A percentile compares a stretch with the other conserved stretches of the same genome.
These are phyloP conservation scores for Tachysurus vachellii DNA, from an alignment of 2,113 vertebrate genomes.

Conservation along the genomic window DNA sequence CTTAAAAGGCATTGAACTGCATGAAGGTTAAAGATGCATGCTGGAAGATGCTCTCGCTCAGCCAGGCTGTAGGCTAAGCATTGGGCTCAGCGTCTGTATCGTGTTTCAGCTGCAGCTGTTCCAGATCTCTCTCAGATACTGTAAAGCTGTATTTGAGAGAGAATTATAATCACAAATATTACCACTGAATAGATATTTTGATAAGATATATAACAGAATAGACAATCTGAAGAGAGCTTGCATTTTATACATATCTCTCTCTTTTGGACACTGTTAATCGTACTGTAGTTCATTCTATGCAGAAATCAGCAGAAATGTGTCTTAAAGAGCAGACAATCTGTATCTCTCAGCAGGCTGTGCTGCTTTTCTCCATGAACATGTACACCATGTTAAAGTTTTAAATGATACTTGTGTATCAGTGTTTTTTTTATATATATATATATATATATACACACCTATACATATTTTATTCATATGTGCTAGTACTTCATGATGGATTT, in stretches of 20 bases:
- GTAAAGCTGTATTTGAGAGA: neutral
- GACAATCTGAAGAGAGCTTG: neutral
- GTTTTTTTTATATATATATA: slow-evolving; percentile 2
- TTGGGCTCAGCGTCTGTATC: neutral
- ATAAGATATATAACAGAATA: neutral
- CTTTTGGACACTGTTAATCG: neutral
- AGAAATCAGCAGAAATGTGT: slow-evolving; percentile 35
- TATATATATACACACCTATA: slow-evolving; percentile 15
- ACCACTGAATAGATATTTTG: neutral
- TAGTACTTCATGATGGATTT: slow-evolving; percentile 60
- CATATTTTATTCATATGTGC: slow-evolving; percentile 44
- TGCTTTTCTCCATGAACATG: slow-evolving; percentile 34
- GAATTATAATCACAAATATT: neutral
- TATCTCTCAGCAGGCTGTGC: slow-evolving; percentile 18
- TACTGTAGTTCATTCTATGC: slow-evolving; percentile 29
- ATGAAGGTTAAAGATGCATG: neutral
- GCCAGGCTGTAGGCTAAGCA: neutral
- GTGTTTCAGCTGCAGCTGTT: slow-evolving; percentile 34
- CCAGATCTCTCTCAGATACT: neutral
- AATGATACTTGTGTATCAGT: slow-evolving; percentile 55
- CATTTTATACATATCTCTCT: neutral
- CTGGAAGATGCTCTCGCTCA: neutral
- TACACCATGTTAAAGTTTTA: slow-evolving; percentile 20
- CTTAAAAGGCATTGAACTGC: neutral
- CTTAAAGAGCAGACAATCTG: slow-evolving; percentile 38